A percentile compares a stretch with the other conserved stretches of the same genome.
phyloP scores from a whole-genome alignment of 2,113 vertebrate genomes.

The Pao palembangensis region DNA sequence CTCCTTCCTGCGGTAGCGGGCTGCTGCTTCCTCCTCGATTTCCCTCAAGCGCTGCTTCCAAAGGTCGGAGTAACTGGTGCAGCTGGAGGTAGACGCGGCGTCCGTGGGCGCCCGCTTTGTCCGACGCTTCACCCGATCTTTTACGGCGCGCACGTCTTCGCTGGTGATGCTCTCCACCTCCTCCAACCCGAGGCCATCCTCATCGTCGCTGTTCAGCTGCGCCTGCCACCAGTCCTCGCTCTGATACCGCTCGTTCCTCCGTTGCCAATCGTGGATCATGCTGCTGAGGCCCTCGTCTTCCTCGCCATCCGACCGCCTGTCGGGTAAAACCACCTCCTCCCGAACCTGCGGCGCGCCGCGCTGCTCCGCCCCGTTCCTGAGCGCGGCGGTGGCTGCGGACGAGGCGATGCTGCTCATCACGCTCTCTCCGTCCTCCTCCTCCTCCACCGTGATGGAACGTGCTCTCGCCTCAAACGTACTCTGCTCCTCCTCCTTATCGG shows the following conservation, averaged over 20 bases:
- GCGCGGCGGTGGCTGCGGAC: slow-evolving; percentile 74
- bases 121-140: slow-evolving; percentile 67
- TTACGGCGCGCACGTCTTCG: slow-evolving; percentile 76
- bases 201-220: slow-evolving; percentile 67
- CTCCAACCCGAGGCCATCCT: slow-evolving; percentile 32
- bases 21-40: slow-evolving; percentile 84
- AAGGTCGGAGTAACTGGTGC: slow-evolving; percentile 78
- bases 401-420: slow-evolving; percentile 79
- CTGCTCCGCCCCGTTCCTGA: slow-evolving; percentile 55
- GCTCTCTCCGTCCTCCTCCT: slow-evolving; percentile 83
- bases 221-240: slow-evolving; percentile 72
- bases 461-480: slow-evolving; percentile 62
- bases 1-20: slow-evolving; percentile 66
- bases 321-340: slow-evolving; percentile 47
- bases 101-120: slow-evolving; percentile 58
- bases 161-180: slow-evolving; percentile 84
- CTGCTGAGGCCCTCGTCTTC: slow-evolving; percentile 66
- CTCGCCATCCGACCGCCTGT: slow-evolving; percentile 1
- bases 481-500: slow-evolving; percentile 51
- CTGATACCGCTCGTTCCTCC: slow-evolving; percentile 85
- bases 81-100: slow-evolving; percentile 76
- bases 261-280: slow-evolving; percentile 87
- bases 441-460: slow-evolving; percentile 71
- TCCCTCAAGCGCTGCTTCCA: slow-evolving; percentile 88
- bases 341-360: slow-evolving; percentile 35